Evolutionary conservation across 1,140 invertebrate genomes (phyloP).

Genomic region (Drosophila miranda): DNA sequence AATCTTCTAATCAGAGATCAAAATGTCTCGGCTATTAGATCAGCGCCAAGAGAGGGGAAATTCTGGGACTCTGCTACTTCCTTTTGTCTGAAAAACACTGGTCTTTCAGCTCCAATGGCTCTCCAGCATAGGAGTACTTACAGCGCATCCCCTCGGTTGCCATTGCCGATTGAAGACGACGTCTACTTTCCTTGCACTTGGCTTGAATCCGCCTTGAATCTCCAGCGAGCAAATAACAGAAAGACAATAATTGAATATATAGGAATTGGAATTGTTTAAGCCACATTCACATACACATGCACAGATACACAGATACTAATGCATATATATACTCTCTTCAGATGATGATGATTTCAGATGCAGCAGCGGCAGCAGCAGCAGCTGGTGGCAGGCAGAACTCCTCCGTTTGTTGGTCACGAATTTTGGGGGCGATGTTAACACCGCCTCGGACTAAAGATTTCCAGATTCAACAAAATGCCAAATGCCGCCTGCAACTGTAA

Average conservation of each 20-base stretch:
- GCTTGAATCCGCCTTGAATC: conserved; percentile 40
- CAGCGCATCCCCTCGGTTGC: conserved; percentile 14
- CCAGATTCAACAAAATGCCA: conserved; percentile 30
- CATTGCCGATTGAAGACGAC: neutral
- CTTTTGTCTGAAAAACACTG: too few relatives aligned
- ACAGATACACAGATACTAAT: conserved; percentile 1
- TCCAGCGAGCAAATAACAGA: conserved; percentile 26
- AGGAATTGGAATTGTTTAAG: conserved; percentile 35
- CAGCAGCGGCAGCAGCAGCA: conserved; percentile 53
- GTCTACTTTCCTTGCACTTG: conserved; percentile 55
- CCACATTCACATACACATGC: conserved; percentile 19
- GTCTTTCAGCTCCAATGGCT: too few relatives aligned
- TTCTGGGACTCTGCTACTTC: too few relatives aligned
- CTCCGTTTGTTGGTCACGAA: conserved; percentile 58
- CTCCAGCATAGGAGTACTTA: neutral
- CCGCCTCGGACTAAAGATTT: conserved; percentile 59
- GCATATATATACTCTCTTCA: too few relatives aligned
- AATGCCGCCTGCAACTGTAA: conserved; percentile 44
- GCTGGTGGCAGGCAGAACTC: conserved; percentile 28
- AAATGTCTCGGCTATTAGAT: too few relatives aligned
- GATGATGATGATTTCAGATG: conserved; percentile 57
- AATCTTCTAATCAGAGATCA: too few relatives aligned
- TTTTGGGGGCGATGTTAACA: conserved; percentile 68
- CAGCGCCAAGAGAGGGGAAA: too few relatives aligned
- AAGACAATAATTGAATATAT: conserved; percentile 72